Percentiles rank a stretch among this genome's conserved stretches.
phyloP scores from a whole-genome alignment of 1,140 invertebrate genomes.

The Elymnias hypermnestra region DNA sequence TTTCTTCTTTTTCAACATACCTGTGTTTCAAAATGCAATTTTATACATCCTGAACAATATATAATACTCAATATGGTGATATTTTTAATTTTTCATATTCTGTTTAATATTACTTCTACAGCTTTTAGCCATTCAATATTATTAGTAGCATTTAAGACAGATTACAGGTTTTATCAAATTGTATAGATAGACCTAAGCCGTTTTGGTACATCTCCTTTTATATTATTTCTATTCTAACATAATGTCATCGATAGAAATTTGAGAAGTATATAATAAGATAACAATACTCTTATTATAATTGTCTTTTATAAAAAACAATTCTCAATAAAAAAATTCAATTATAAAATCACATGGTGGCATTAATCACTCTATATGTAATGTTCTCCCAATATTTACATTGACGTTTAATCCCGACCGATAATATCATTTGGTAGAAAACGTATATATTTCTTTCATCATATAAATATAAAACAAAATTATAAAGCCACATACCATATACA shows the following conservation, averaged over 20 bases:
- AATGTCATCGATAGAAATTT: constrained; percentile 1
- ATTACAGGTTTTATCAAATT: too few species aligned
- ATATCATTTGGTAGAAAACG: constrained; percentile 33
- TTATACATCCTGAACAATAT: too few species aligned
- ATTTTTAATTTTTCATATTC: too few species aligned
- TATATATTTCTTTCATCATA: constrained; percentile 21
- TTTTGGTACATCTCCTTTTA: too few species aligned
- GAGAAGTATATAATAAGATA: constrained; percentile 5
- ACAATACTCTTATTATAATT: constrained; percentile 28
- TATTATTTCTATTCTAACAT: too few species aligned
- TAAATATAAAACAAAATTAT: constrained; percentile 22
- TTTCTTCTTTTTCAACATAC: too few species aligned
- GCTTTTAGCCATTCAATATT: too few species aligned
- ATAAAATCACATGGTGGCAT: constrained; percentile 28
- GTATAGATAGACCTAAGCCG: too few species aligned
- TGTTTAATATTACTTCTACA: too few species aligned
- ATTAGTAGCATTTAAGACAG: too few species aligned
- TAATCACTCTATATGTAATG: constrained; percentile 14
- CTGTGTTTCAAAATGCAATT: too few species aligned
- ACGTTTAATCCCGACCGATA: constrained; percentile 17
- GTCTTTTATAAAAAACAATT: constrained; percentile 40
- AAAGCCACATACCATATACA: constrained; percentile 22
- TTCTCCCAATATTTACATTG: constrained; percentile 24
- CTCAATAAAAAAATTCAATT: constrained; percentile 23
- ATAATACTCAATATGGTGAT: too few species aligned